Base-by-base conservation (phyloP, 2,113 vertebrate species). In the Dascyllus trimaculatus region DNA sequence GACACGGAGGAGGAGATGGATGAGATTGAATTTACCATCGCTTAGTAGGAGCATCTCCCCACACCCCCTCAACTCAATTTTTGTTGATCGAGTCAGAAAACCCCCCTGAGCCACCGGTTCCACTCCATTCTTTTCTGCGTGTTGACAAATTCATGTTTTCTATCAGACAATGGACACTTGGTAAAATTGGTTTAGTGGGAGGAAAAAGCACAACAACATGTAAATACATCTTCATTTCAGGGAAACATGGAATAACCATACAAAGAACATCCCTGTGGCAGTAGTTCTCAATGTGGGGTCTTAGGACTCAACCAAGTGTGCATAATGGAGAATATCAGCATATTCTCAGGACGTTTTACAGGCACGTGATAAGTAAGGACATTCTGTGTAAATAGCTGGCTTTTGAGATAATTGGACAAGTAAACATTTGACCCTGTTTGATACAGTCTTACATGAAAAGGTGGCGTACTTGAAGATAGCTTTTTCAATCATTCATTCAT, bases 21-120 rank as follows among this genome's bases (percentile, higher is more conserved):
- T 22, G 94, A 96, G 25, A 90, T 91, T n/a, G 91, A 93, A 64
- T 95, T 95, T 49, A 78, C 73, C 61, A 94, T 95, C 54, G 72
- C 85, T 40, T 95, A 93, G 76, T 11, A 6, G 19, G 13, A 62
- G 53, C 51, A 43, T 53, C 22, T 52, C n/a, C n/a, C n/a, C 9
- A 2, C 11, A 26, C 10, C 5, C 17, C 19, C 8, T 58, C 13
- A 5, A 40, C 54, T 46, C 7, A 51, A 32, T 14, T 60, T 38
- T 38, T 54, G 8, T 25, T 57, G 45, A 53, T 13, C 29, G 25
- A 54, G 18, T 13, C 63, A 46, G 48, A 75, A 68, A 53, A 4
- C 13, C 13, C n/a, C 53, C 18, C 1, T 11, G 11, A 72, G 21
- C 21, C 64, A 58, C 49, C 51, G 1, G n/a, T 17, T 84, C 15